phyloP scores from a whole-genome alignment of 2,113 vertebrate species.

The Syngnathus scovelli region DNA sequence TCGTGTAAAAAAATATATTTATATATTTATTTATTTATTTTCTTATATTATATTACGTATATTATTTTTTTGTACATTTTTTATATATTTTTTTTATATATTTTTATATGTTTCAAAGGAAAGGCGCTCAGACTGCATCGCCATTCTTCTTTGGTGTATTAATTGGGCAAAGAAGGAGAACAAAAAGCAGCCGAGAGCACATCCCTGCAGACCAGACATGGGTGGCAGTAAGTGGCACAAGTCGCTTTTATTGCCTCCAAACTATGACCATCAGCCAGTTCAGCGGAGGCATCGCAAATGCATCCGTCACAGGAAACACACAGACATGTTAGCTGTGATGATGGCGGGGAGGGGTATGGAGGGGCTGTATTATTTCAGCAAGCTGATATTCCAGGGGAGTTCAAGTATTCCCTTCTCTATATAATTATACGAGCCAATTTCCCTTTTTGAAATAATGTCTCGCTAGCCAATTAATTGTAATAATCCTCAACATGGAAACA shows the following conservation, averaged over 20 bases:
- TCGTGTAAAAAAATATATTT: background rate
- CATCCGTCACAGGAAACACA: slow-evolving; percentile 69
- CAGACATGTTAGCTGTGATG: slow-evolving; percentile 52
- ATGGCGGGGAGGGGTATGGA: slow-evolving; percentile 25
- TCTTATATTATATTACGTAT: background rate
- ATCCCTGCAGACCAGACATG: slow-evolving; percentile 38
- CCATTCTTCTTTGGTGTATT: background rate
- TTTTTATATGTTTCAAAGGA: background rate
- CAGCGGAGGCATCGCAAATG: slow-evolving; percentile 60
- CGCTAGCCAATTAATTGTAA: slow-evolving; percentile 71
- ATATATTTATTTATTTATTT: background rate
- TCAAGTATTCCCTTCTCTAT: slow-evolving; percentile 71
- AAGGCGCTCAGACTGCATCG: slow-evolving; percentile 21
- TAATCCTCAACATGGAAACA: slow-evolving; percentile 67
- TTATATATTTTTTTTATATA: background rate
- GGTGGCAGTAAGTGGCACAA: slow-evolving; percentile 22
- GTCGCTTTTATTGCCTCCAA: slow-evolving; percentile 10
- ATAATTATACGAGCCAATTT: slow-evolving; percentile 75
- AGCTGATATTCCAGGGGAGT: slow-evolving; percentile 72
- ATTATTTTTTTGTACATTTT: background rate
- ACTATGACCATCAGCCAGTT: slow-evolving; percentile 14
- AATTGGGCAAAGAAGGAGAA: slow-evolving; percentile 30
- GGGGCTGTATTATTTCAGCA: slow-evolving; percentile 66
- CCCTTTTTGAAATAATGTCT: slow-evolving; percentile 73
- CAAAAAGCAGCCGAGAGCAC: slow-evolving; percentile 26